Conservation (phyloP, 2,888 invertebrate species). For the Campoplex capitator region DNA sequence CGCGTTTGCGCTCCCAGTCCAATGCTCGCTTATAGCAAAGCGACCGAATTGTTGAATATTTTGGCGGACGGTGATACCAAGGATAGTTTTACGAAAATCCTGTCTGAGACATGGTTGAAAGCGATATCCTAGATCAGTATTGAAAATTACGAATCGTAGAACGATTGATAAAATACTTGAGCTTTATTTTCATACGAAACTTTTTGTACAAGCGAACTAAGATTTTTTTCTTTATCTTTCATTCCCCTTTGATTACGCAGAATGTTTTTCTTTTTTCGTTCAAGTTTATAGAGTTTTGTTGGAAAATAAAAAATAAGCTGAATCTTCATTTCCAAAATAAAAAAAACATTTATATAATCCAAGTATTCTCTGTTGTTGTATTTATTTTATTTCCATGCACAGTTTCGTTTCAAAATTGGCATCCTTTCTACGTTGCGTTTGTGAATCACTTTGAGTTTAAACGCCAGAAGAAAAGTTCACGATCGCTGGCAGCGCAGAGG, state of each 20-base stretch:
- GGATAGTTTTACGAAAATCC: slow-evolving; percentile 60
- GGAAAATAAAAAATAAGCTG: neutral
- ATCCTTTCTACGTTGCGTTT: neutral
- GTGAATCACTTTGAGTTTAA: slow-evolving; percentile 82
- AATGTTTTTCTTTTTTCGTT: neutral
- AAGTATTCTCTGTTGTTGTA: neutral
- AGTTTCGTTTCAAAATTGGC: neutral
- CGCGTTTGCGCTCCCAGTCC: slow-evolving; percentile 78
- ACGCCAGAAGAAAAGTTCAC: slow-evolving; percentile 88
- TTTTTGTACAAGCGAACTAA: slow-evolving; percentile 9
- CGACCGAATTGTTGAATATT: slow-evolving; percentile 71
- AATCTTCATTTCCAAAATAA: neutral
- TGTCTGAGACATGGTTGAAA: slow-evolving; percentile 72
- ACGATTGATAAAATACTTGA: neutral
- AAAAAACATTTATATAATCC: neutral
- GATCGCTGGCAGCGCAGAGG: slow-evolving; percentile 87
- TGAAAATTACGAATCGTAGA: neutral
- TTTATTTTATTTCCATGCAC: neutral
- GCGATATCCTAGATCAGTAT: slow-evolving; percentile 62
- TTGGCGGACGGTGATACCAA: slow-evolving; percentile 70
- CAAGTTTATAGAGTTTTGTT: neutral
- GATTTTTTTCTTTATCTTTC: neutral
- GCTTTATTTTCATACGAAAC: slow-evolving; percentile 41
- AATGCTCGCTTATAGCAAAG: slow-evolving; percentile 75
- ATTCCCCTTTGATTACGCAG: neutral